A percentile compares a stretch with the other conserved stretches of the same genome.
Evolutionary conservation across 2,113 vertebrate species (phyloP).

Genomic region (Rafetus swinhoei): DNA sequence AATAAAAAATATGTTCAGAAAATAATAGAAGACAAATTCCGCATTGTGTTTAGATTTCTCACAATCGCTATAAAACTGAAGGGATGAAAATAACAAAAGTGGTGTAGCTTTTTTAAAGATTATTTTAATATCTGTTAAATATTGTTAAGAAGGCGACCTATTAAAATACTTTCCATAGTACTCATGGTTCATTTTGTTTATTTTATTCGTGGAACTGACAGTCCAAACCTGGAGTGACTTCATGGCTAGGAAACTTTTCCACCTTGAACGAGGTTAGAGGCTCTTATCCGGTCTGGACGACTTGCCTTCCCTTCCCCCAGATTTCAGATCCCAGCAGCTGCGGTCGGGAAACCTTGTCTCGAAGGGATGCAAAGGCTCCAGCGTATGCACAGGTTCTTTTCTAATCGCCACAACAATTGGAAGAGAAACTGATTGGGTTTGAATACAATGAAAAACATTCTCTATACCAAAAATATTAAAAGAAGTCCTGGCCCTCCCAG

Average conservation of each 20-base stretch:
- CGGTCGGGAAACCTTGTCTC: not conserved
- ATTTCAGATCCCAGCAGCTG: not conserved
- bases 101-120: not conserved
- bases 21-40: not conserved
- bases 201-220: not conserved
- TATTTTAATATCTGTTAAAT: constrained; percentile 24
- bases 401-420: not conserved
- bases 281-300: not conserved
- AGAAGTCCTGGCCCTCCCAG: not conserved
- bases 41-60: not conserved
- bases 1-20: not conserved
- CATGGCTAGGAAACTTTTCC: not conserved
- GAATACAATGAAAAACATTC: not conserved
- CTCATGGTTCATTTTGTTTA: not conserved
- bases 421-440: constrained; percentile 27
- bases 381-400: not conserved
- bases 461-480: not conserved
- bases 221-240: not conserved
- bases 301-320: too few relatives aligned
- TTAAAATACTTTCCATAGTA: not conserved
- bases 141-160: not conserved
- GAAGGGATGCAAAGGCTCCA: not conserved
- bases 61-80: not conserved
- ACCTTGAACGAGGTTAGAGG: not conserved
- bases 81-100: not conserved